Evolutionary conservation across 2,113 vertebrate species (phyloP).

Genomic region (Mustela lutreola): DNA sequence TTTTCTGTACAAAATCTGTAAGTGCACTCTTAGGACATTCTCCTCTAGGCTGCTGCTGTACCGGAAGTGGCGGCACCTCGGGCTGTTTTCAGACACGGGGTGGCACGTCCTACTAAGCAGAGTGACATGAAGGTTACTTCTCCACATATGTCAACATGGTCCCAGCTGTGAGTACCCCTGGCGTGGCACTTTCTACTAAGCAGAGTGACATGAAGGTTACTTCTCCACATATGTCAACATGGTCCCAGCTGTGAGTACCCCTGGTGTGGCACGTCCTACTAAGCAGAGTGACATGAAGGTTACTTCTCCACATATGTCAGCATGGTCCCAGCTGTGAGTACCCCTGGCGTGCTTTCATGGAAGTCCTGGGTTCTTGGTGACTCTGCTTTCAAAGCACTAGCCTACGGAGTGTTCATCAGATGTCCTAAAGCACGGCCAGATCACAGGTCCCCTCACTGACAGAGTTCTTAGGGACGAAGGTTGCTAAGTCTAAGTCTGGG

Average conservation of each 20-base stretch:
- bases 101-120: neutral
- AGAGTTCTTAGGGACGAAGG: neutral
- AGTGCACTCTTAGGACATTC: neutral
- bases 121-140: neutral
- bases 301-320: neutral
- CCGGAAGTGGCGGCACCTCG: accelerated
- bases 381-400: neutral
- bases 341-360: neutral
- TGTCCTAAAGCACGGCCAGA: neutral
- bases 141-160: neutral
- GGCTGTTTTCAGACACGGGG: neutral
- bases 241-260: no score
- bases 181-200: neutral
- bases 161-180: neutral
- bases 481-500: neutral
- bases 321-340: neutral
- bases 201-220: no score
- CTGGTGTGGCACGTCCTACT: neutral
- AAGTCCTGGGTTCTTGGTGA: neutral
- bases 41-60: neutral
- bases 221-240: no score
- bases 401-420: neutral
- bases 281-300: neutral
- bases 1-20: neutral
- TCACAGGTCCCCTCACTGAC: neutral